A percentile compares a stretch with the other conserved stretches of the same genome.
phyloP scores from a whole-genome alignment of 1,140 invertebrate species.

The Drosophila lowei region DNA sequence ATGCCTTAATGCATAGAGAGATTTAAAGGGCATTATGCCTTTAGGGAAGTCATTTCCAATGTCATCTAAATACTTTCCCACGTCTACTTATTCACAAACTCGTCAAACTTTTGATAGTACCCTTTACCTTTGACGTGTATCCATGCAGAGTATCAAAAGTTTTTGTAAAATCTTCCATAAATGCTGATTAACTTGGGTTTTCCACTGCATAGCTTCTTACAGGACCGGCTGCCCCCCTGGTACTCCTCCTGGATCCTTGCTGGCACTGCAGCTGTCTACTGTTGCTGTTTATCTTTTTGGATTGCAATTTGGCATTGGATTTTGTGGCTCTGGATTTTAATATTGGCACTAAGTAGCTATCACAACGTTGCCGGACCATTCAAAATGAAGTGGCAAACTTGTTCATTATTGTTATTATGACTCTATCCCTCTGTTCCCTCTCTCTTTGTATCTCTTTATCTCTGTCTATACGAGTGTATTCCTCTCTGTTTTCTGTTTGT shows the following conservation, averaged over 20 bases:
- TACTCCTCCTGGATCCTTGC: conserved; percentile 3
- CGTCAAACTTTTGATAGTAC: background rate
- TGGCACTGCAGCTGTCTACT: conserved; percentile 17
- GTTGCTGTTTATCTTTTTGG: conserved; percentile 62
- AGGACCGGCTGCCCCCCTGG: conserved; percentile 1
- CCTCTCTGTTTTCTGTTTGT: conserved; percentile 19
- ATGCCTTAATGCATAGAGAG: too few relatives aligned
- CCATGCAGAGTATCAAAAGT: conserved; percentile 30
- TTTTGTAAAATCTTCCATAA: conserved; percentile 55
- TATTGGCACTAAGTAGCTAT: conserved; percentile 78
- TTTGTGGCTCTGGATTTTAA: conserved; percentile 69
- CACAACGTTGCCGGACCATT: conserved; percentile 63
- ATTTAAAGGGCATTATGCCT: too few relatives aligned
- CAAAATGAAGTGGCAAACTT: conserved; percentile 78
- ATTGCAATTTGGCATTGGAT: conserved; percentile 45
- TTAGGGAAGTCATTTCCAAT: too few relatives aligned
- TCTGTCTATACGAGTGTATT: conserved; percentile 9
- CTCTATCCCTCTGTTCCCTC: conserved; percentile 26
- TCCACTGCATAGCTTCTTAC: background rate
- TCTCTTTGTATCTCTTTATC: conserved; percentile 7
- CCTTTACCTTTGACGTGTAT: background rate
- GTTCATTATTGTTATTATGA: conserved; percentile 79
- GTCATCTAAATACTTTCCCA: too few relatives aligned
- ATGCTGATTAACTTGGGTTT: conserved; percentile 67
- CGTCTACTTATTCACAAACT: too few relatives aligned